Evolutionary conservation across 2,888 invertebrate species (phyloP).

Genomic region (Tiphia femorata): DNA sequence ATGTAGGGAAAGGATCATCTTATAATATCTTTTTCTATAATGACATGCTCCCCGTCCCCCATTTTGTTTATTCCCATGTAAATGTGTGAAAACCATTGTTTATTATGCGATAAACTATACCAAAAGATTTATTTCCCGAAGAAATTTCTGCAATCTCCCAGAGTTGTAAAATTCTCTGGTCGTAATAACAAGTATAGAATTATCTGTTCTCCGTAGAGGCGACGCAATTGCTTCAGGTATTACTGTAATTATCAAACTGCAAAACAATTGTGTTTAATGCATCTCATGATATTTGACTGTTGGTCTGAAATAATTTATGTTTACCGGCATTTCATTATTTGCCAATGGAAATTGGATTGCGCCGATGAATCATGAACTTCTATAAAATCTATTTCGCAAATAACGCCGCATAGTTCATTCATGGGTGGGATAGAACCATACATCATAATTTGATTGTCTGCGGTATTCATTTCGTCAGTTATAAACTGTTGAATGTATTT

Average conservation of each 20-base stretch:
- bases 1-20: background rate
- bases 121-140: slow-evolving; percentile 45
- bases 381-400: slow-evolving; percentile 46
- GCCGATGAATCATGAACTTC: slow-evolving; percentile 50
- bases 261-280: background rate
- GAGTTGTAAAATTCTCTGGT: slow-evolving; percentile 35
- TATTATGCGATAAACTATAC: slow-evolving; percentile 36
- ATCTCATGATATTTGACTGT: too few species aligned
- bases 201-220: slow-evolving; percentile 43
- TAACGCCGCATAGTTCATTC: slow-evolving; percentile 46
- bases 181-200: slow-evolving; percentile 50
- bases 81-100: slow-evolving; percentile 5
- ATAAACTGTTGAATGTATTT: too few species aligned
- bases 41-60: background rate
- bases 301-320: background rate
- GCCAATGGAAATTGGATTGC: slow-evolving; percentile 56
- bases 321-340: slow-evolving; percentile 61
- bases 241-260: slow-evolving; percentile 38
- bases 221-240: slow-evolving; percentile 53
- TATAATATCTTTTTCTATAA: background rate
- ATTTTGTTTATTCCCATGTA: too few species aligned
- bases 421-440: slow-evolving; percentile 33
- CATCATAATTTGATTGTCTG: slow-evolving; percentile 1
- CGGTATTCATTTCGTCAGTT: slow-evolving; percentile 23
- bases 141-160: slow-evolving; percentile 39